Percentiles rank a stretch among this genome's conserved stretches.
Conservation (phyloP, 2,888 invertebrate species). For the Dasysyrphus albostriatus region DNA sequence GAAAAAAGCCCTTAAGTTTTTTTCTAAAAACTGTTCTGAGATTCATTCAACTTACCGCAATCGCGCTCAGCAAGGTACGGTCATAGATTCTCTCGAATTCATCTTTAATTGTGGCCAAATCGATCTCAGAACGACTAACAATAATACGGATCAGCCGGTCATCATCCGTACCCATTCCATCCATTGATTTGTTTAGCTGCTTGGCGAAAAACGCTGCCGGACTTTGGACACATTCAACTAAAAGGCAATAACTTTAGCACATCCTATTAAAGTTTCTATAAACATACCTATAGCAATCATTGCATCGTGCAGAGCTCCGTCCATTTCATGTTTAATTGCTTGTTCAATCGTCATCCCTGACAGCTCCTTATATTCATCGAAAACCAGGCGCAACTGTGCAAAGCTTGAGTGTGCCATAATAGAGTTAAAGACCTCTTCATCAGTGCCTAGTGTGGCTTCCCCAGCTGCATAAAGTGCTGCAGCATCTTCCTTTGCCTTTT, state of each 20-base stretch:
- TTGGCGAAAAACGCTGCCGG: constrained; percentile 88
- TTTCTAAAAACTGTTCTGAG: constrained; percentile 11
- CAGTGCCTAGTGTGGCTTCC: constrained; percentile 88
- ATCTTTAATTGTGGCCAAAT: constrained; percentile 87
- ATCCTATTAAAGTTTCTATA: not conserved
- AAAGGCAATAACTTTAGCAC: constrained; percentile 75
- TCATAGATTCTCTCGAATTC: constrained; percentile 89
- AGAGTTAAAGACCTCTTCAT: constrained; percentile 88
- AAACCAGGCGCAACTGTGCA: constrained; percentile 87
- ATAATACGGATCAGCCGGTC: constrained; percentile 88
- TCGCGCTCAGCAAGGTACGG: constrained; percentile 87
- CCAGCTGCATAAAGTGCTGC: constrained; percentile 88
- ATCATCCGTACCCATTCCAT: constrained; percentile 89
- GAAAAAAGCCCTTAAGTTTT: constrained; percentile 19
- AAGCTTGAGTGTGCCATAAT: constrained; percentile 90
- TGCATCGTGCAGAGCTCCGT: constrained; percentile 87
- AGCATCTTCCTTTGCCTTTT: constrained; percentile 88
- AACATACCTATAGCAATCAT: constrained; percentile 87
- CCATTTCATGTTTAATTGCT: constrained; percentile 87
- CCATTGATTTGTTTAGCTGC: constrained; percentile 87
- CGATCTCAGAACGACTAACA: constrained; percentile 88
- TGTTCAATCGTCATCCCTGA: constrained; percentile 89
- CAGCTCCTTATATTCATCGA: constrained; percentile 89
- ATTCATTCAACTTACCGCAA: constrained; percentile 84
- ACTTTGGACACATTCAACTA: constrained; percentile 89